These are phyloP conservation scores for Morone saxatilis DNA, from an alignment of 2,113 vertebrate genomes.

Conservation along the genomic window DNA sequence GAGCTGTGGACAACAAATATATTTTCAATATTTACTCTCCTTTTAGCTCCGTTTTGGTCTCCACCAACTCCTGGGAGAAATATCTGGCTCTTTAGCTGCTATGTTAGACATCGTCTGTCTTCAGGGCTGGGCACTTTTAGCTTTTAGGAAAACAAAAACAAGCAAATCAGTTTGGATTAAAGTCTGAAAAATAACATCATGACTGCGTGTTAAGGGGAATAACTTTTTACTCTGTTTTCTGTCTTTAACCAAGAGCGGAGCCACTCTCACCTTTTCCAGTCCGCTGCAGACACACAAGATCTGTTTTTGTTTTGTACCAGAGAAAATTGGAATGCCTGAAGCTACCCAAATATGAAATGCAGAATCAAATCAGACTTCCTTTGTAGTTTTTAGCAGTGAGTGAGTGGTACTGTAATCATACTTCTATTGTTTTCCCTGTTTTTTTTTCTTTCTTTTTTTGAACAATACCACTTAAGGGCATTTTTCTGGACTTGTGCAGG, in stretches of 20 bases:
- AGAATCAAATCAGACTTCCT: conserved; percentile 61
- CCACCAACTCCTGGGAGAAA: too few species aligned
- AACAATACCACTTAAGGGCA: conserved; percentile 39
- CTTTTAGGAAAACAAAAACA: background rate
- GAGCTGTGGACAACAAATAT: too few species aligned
- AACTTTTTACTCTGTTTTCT: background rate
- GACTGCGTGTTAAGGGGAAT: background rate
- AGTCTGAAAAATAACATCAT: background rate
- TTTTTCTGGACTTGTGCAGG: conserved; percentile 8
- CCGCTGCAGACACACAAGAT: conserved; percentile 25
- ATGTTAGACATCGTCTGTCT: background rate
- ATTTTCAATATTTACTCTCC: too few species aligned
- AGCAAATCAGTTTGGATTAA: background rate
- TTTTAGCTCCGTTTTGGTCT: too few species aligned
- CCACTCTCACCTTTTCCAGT: conserved; percentile 19
- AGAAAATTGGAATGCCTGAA: conserved; percentile 59
- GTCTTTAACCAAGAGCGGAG: background rate
- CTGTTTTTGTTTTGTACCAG: conserved; percentile 51
- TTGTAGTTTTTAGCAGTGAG: conserved; percentile 30
- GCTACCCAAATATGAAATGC: conserved; percentile 57
- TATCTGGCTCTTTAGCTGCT: background rate
- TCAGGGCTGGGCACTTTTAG: background rate
- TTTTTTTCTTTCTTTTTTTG: background rate
- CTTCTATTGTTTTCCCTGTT: conserved; percentile 28
- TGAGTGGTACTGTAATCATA: conserved; percentile 65